Percentiles rank a stretch among this genome's conserved stretches.
These are phyloP conservation scores for Sander lucioperca DNA, from an alignment of 2,113 vertebrate genomes.

Conservation along the genomic window DNA sequence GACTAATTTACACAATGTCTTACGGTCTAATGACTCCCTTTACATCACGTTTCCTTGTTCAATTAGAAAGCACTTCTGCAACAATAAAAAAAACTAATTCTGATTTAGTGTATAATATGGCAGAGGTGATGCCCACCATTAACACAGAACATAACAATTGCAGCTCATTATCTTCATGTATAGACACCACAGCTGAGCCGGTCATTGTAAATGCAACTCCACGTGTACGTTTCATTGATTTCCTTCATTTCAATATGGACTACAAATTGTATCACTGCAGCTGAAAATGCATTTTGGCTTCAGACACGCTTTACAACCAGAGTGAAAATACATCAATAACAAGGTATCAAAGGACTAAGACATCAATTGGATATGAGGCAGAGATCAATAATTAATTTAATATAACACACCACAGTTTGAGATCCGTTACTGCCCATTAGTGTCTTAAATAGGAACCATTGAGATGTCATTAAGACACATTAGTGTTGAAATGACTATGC, in stretches of 20 bases:
- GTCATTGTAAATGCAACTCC: constrained; percentile 6
- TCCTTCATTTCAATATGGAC: constrained; percentile 19
- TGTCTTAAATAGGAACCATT: constrained; percentile 60
- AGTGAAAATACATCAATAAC: constrained; percentile 49
- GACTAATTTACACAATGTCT: constrained; percentile 20
- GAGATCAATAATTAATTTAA: constrained; percentile 79
- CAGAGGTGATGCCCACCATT: constrained; percentile 8
- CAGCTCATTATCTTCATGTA: constrained; percentile 40
- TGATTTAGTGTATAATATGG: constrained; percentile 53
- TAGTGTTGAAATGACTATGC: constrained; percentile 59
- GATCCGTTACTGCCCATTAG: constrained; percentile 76
- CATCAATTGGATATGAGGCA: constrained; percentile 61
- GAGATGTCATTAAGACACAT: constrained; percentile 73
- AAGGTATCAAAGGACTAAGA: constrained; percentile 61
- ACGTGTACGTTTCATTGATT: constrained; percentile 28
- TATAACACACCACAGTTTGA: constrained; percentile 71
- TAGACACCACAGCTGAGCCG: not conserved
- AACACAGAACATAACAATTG: constrained; percentile 30
- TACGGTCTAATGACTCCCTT: constrained; percentile 24
- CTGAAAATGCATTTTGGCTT: constrained; percentile 26
- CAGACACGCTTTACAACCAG: constrained; percentile 35
- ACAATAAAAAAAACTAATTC: constrained; percentile 52
- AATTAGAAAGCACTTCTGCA: constrained; percentile 23
- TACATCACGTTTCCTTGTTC: constrained; percentile 34
- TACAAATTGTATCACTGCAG: constrained; percentile 20